Conservation (phyloP, 2,113 vertebrate genomes). For the Pardalotus punctatus region DNA sequence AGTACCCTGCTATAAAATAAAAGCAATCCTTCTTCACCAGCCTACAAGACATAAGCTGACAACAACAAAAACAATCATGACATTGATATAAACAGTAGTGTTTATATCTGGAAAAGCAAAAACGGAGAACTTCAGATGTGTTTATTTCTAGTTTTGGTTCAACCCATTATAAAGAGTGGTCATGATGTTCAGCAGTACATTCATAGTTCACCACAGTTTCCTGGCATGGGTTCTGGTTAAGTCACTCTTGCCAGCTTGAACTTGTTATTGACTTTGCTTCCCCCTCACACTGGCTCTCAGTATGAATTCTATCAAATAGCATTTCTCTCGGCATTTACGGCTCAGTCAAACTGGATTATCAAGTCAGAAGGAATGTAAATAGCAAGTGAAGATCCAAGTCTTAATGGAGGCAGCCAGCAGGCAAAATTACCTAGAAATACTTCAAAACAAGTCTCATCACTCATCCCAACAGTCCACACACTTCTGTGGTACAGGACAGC, state of each 20-base stretch:
- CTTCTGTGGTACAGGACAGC: background rate
- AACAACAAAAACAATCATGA: background rate
- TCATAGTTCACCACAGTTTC: slow-evolving; percentile 7
- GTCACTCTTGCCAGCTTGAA: slow-evolving; percentile 25
- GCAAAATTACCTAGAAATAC: slow-evolving; percentile 31
- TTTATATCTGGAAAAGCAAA: background rate
- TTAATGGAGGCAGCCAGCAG: slow-evolving; percentile 14
- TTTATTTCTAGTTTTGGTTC: slow-evolving; percentile 8
- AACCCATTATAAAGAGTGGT: background rate
- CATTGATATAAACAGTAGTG: background rate
- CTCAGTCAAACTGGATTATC: slow-evolving; percentile 46
- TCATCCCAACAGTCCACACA: background rate
- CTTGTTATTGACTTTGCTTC: slow-evolving; percentile 30
- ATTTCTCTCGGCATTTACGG: slow-evolving; percentile 21
- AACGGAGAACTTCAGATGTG: background rate
- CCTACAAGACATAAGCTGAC: background rate
- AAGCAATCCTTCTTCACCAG: background rate
- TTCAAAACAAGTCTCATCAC: background rate
- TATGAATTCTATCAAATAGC: slow-evolving; percentile 46
- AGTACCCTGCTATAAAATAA: background rate
- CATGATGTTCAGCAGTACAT: background rate
- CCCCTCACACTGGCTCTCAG: background rate
- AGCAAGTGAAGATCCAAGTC: slow-evolving; percentile 19
- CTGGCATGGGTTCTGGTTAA: background rate
- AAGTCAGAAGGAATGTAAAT: slow-evolving; percentile 42